Conservation (phyloP, 2,888 invertebrate genomes). For the Toxonevra muliebris region DNA sequence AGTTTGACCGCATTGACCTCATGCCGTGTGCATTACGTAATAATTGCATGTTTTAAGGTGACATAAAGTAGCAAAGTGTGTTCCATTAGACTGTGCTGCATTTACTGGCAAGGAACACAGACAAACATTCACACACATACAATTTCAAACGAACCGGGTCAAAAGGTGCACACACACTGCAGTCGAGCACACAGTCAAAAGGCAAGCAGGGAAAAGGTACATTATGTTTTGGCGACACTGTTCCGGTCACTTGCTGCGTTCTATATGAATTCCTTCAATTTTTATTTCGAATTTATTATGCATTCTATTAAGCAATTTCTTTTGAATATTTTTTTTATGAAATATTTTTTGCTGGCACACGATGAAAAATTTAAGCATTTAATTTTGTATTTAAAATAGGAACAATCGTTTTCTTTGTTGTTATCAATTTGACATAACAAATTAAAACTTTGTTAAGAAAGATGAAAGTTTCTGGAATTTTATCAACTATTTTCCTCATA, state of each 20-base stretch:
- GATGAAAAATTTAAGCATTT: no score
- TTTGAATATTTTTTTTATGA: no score
- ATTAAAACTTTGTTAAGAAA: no score
- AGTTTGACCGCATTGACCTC: constrained; percentile 43
- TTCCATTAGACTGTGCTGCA: neutral
- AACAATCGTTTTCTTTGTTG: no score
- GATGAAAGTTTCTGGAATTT: no score
- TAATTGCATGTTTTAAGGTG: constrained; percentile 41
- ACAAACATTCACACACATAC: neutral
- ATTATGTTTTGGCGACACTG: constrained; percentile 51
- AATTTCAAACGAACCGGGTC: neutral
- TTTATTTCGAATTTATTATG: no score
- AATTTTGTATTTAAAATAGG: no score
- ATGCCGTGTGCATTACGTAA: constrained; percentile 40
- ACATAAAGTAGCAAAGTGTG: constrained; percentile 25
- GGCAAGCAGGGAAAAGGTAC: neutral
- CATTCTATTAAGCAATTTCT: no score
- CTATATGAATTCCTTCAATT: neutral
- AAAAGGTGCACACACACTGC: constrained; percentile 1
- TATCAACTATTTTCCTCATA: no score
- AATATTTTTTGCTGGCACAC: no score
- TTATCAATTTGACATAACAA: no score
- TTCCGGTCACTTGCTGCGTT: constrained; percentile 51
- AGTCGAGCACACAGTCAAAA: neutral
- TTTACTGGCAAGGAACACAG: neutral